Percentiles rank a stretch among this genome's conserved stretches.
phyloP scores from a whole-genome alignment of 1,140 invertebrate species.

The Mycetomoellerius zeteki region DNA sequence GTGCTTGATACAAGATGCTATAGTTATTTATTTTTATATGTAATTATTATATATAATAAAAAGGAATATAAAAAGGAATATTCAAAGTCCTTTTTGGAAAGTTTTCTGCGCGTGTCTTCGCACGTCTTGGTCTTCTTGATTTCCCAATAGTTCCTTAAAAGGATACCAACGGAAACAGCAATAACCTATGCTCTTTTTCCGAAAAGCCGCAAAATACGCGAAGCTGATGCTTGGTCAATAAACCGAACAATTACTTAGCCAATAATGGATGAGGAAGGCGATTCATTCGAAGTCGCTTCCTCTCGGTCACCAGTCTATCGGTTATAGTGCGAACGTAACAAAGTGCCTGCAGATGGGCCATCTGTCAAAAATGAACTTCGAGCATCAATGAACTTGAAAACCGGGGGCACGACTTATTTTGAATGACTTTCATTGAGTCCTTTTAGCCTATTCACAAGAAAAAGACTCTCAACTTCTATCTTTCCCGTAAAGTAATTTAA shows the following conservation, averaged over 20 bases:
- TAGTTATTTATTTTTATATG: constrained; percentile 15
- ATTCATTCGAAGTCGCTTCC: constrained; percentile 70
- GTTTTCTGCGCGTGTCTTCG: constrained; percentile 9
- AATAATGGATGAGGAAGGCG: constrained; percentile 81
- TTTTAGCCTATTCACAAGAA: constrained; percentile 33
- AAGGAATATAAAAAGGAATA: constrained; percentile 5
- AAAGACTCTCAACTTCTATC: constrained; percentile 55
- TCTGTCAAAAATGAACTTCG: constrained; percentile 83
- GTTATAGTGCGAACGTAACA: constrained; percentile 70
- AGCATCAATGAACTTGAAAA: constrained; percentile 85
- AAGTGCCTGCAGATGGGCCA: constrained; percentile 83
- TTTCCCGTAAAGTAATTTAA: not conserved
- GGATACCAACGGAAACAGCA: constrained; percentile 83
- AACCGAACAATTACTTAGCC: constrained; percentile 85
- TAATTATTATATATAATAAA: not conserved
- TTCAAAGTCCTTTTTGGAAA: not conserved
- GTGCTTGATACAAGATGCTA: not conserved
- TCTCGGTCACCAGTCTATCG: constrained; percentile 44
- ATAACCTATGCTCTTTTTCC: constrained; percentile 80
- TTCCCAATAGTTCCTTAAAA: constrained; percentile 59
- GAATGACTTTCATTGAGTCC: constrained; percentile 81
- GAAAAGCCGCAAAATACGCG: constrained; percentile 82
- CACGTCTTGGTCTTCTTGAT: constrained; percentile 41
- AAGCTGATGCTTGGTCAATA: constrained; percentile 78
- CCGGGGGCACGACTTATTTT: constrained; percentile 75